A percentile compares a stretch with the other conserved stretches of the same genome.
Evolutionary conservation across 2,113 vertebrate species (phyloP).

Genomic region (Leptobrachium ailaonicum): DNA sequence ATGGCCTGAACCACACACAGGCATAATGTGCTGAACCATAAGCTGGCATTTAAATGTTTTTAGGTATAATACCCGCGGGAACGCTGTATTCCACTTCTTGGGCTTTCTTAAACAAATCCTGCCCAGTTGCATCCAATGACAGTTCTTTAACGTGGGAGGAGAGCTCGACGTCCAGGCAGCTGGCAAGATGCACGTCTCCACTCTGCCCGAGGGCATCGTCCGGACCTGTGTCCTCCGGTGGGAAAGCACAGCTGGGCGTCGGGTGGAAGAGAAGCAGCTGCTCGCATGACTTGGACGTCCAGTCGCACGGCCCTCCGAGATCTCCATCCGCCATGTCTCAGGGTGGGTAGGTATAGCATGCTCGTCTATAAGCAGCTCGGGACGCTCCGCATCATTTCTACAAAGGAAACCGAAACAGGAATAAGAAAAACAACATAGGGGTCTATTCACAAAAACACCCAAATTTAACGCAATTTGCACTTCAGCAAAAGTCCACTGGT

Average conservation of each 20-base stretch:
- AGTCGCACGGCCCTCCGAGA: constrained; percentile 1
- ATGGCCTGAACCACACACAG: too few relatives aligned
- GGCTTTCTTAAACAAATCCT: constrained; percentile 68
- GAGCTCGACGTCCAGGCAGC: constrained; percentile 62
- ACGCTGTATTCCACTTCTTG: constrained; percentile 60
- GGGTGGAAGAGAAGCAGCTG: constrained; percentile 57
- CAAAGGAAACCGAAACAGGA: neutral
- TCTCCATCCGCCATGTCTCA: constrained; percentile 9
- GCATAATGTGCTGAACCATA: too few relatives aligned
- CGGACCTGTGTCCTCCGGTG: neutral
- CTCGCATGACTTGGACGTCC: constrained; percentile 38
- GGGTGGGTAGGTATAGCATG: neutral
- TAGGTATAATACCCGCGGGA: constrained; percentile 18
- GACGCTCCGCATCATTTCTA: too few relatives aligned
- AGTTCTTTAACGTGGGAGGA: constrained; percentile 53
- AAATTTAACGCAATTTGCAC: too few relatives aligned
- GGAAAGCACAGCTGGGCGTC: constrained; percentile 48
- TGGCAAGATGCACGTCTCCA: constrained; percentile 10
- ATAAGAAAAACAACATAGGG: too few relatives aligned
- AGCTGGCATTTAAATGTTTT: too few relatives aligned
- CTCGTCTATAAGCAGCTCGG: neutral
- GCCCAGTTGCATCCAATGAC: constrained; percentile 52
- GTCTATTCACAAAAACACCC: too few relatives aligned
- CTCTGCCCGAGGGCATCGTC: constrained; percentile 24
- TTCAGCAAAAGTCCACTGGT: too few relatives aligned